Evolutionary conservation across 2,888 invertebrate species (phyloP).

Genomic region (Pachycephus smyrnensis): DNA sequence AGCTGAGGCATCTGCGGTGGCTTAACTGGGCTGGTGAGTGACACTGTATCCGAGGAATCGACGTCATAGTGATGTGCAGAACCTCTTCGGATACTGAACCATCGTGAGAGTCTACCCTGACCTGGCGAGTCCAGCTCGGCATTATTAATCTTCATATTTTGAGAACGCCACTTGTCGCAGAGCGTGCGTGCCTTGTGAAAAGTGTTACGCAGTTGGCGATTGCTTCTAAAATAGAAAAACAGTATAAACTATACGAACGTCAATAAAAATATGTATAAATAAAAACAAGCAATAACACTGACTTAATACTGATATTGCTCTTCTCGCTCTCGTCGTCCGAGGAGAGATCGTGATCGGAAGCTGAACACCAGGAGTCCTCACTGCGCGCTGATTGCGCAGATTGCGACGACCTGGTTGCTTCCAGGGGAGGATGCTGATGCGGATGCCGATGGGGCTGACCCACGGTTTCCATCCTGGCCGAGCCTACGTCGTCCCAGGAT

Average conservation of each 20-base stretch:
- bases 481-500: constrained; percentile 79
- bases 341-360: constrained; percentile 74
- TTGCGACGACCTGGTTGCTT: constrained; percentile 55
- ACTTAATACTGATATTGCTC: constrained; percentile 70
- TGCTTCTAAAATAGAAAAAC: constrained; percentile 70
- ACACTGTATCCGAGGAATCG: constrained; percentile 63
- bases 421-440: constrained; percentile 55
- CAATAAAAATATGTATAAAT: constrained; percentile 10
- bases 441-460: constrained; percentile 31
- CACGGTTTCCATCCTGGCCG: constrained; percentile 53
- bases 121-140: constrained; percentile 70
- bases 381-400: constrained; percentile 67
- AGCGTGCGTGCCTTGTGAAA: constrained; percentile 85
- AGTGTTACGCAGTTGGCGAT: constrained; percentile 83
- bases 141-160: constrained; percentile 60
- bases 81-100: constrained; percentile 89
- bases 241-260: background rate
- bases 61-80: constrained; percentile 87
- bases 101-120: constrained; percentile 81
- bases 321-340: constrained; percentile 76
- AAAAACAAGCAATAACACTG: constrained; percentile 34
- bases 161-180: constrained; percentile 80
- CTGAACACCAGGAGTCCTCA: constrained; percentile 77
- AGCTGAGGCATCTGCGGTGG: constrained; percentile 81
- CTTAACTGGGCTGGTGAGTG: constrained; percentile 61